Base-by-base conservation (phyloP, 2,797 vertebrate genomes). In the Garrulus glandarius region DNA sequence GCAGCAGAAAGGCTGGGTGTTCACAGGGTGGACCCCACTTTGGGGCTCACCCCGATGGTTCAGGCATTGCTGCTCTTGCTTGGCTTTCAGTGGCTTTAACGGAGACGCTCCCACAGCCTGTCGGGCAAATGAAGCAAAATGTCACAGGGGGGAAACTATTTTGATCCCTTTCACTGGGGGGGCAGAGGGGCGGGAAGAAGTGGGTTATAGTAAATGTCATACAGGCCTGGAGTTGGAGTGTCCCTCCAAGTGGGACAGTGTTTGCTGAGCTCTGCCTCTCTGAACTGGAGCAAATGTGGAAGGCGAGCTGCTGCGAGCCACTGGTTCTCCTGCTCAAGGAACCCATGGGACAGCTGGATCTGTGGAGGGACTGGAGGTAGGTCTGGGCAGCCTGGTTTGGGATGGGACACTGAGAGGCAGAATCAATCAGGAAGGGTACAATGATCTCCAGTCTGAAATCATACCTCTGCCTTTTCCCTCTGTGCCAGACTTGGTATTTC, bases 111-210 rank as follows among this genome's bases (percentile, higher is more conserved):
- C 79, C 76, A 24, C 89, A 81, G 96, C 92, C 76, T 57, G 30
- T 84, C 10, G 47, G 86, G 90, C 92, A 95, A 85, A 81, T 1
- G 84, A 57, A 93, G 88, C 84, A 91, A 97, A 96, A 93, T 95
- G 93, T 96, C 95, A 96, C 36, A 1, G 41, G 46, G 83, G 88
- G 86, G 76, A 93, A 84, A 88, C 79, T 95, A 94, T 94, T 95
- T 92, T 88, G 89, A 96, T 87, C 91, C 39, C 52, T 91, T 94
- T 76, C 57, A 34, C 76, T 96, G 92, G 92, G 75, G 30, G 57
- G 89, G 83, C 59, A 69, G 80, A 76, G 78, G 95, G 96, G 93
- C 11, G 95, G 93, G 89, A 77, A 79, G 75, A 76, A 92, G 53
- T 63, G 59, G 79, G 84, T 63, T 87, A 87, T 60, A 90, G 87